These are phyloP conservation scores for Ceyx cyanopectus DNA, from an alignment of 2,113 vertebrate genomes.

Conservation along the genomic window DNA sequence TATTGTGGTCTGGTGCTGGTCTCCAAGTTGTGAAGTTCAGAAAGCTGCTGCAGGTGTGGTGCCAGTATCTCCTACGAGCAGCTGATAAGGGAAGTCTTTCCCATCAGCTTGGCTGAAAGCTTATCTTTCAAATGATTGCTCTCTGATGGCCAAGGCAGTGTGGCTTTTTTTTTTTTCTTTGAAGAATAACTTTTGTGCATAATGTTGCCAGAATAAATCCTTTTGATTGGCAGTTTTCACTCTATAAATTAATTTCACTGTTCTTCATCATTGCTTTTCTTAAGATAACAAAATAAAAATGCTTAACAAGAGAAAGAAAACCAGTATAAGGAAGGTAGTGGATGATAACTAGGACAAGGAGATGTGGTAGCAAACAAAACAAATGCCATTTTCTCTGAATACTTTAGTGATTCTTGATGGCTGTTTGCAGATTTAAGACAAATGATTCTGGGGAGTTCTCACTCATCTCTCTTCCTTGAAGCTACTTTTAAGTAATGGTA, in stretches of 20 bases:
- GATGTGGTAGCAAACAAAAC: background rate
- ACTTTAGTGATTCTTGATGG: background rate
- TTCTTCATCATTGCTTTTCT: background rate
- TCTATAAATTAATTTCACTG: background rate
- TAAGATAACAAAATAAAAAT: background rate
- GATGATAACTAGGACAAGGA: background rate
- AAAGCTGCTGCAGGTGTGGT: conserved; percentile 12
- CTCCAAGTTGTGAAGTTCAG: background rate
- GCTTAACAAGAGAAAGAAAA: background rate
- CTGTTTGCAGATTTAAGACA: background rate
- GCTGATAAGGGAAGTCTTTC: background rate
- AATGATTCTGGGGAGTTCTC: background rate
- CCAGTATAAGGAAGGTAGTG: background rate
- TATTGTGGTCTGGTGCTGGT: background rate
- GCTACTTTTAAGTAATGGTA: background rate
- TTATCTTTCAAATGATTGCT: background rate
- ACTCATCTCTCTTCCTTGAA: background rate
- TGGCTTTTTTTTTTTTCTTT: background rate
- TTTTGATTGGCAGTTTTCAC: background rate
- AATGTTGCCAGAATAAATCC: background rate
- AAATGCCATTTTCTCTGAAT: background rate
- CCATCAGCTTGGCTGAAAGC: background rate
- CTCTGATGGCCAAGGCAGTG: background rate
- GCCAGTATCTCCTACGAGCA: background rate
- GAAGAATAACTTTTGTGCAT: background rate